Conservation (phyloP, 2,888 invertebrate genomes). For the Parthenolecanium corni region DNA sequence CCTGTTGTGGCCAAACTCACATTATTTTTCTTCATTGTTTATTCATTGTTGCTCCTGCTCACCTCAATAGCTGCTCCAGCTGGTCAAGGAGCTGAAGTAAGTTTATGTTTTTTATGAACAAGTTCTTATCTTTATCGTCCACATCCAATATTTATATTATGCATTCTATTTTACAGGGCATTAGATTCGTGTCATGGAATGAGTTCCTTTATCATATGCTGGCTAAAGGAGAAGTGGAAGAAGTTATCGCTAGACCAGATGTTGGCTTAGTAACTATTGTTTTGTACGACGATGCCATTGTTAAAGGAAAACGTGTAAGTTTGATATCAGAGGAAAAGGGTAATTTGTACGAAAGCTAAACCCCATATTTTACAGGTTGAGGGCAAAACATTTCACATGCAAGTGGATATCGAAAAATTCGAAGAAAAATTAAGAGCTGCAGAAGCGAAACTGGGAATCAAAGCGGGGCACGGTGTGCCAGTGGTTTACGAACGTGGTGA, state of each 20-base stretch:
- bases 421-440: slow-evolving; percentile 80
- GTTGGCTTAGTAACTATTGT: slow-evolving; percentile 73
- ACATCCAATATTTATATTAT: neutral
- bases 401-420: slow-evolving; percentile 70
- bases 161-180: slow-evolving; percentile 30
- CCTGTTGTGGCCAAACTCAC: slow-evolving; percentile 61
- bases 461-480: slow-evolving; percentile 61
- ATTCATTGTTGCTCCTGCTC: slow-evolving; percentile 59
- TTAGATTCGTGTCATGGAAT: slow-evolving; percentile 77
- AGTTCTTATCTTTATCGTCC: too few relatives aligned
- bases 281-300: slow-evolving; percentile 69
- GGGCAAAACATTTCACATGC: slow-evolving; percentile 66
- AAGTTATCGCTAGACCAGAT: slow-evolving; percentile 72
- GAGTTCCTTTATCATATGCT: slow-evolving; percentile 93
- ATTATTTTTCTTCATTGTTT: slow-evolving; percentile 68
- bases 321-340: too few relatives aligned
- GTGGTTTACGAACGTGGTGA: slow-evolving; percentile 72
- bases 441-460: slow-evolving; percentile 68
- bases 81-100: slow-evolving; percentile 60
- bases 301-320: slow-evolving; percentile 62
- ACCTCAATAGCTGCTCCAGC: slow-evolving; percentile 55
- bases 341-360: neutral
- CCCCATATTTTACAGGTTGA: slow-evolving; percentile 41
- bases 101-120: slow-evolving; percentile 11
- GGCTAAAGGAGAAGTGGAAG: slow-evolving; percentile 85